A percentile compares a stretch with the other conserved stretches of the same genome.
Evolutionary conservation across 2,888 invertebrate genomes (phyloP).

Genomic region (Patella depressa): DNA sequence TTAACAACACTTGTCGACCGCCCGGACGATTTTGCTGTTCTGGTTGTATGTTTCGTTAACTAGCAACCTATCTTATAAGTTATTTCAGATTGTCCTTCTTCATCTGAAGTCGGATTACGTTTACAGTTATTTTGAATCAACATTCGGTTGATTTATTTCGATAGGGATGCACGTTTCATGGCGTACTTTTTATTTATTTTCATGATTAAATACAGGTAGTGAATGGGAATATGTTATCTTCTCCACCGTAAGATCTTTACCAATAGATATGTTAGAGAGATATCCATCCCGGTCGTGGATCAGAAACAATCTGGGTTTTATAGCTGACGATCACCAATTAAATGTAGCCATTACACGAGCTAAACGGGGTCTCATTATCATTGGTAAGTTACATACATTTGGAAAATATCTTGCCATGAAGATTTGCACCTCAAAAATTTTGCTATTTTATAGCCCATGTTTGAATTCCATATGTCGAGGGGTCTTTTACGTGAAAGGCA

Average conservation of each 20-base stretch:
- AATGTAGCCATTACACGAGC: constrained; percentile 67
- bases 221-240: constrained; percentile 67
- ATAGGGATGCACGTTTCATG: neutral
- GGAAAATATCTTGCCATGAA: no score
- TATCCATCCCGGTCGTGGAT: constrained; percentile 58
- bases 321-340: constrained; percentile 54
- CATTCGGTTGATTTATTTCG: neutral
- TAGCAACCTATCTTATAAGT: no score
- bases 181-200: neutral
- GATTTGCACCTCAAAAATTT: no score
- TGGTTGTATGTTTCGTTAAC: no score
- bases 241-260: constrained; percentile 62
- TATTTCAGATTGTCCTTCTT: constrained; percentile 10
- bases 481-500: no score
- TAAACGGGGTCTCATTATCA: constrained; percentile 61
- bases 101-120: neutral
- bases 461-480: no score
- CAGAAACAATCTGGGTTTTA: constrained; percentile 54
- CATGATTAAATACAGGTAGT: constrained; percentile 47
- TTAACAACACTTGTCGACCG: no score
- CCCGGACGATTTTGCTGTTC: no score
- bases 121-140: neutral
- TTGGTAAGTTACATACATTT: constrained; percentile 52
- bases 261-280: constrained; percentile 49
- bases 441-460: no score